These are phyloP conservation scores for Celastrina argiolus DNA, from an alignment of 2,888 invertebrate species.

Conservation along the genomic window DNA sequence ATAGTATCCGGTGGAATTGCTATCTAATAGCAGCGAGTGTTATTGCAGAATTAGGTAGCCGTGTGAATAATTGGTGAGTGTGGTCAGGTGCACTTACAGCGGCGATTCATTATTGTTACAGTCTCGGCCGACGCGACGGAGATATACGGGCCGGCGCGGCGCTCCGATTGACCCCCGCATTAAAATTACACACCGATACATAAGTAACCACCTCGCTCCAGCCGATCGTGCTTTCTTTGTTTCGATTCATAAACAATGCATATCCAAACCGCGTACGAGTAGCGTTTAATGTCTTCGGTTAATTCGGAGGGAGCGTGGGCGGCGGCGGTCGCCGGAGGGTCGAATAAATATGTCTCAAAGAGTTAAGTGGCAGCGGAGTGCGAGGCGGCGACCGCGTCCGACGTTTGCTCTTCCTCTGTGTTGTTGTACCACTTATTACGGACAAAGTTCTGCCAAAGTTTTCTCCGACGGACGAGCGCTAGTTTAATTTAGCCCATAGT, in stretches of 20 bases:
- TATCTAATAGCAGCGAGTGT: slow-evolving; percentile 31
- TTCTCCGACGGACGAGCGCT: slow-evolving; percentile 73
- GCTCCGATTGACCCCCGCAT: slow-evolving; percentile 77
- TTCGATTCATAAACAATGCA: slow-evolving; percentile 46
- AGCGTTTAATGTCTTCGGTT: slow-evolving; percentile 67
- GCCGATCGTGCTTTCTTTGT: slow-evolving; percentile 61
- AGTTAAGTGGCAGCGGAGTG: slow-evolving; percentile 76
- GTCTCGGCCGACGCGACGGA: slow-evolving; percentile 67
- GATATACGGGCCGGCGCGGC: slow-evolving; percentile 74
- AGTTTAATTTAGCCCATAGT: slow-evolving; percentile 79
- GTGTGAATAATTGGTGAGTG: slow-evolving; percentile 78
- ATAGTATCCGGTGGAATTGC: slow-evolving; percentile 15
- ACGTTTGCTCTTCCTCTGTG: slow-evolving; percentile 78
- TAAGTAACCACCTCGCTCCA: slow-evolving; percentile 59
- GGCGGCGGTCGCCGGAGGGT: slow-evolving; percentile 74
- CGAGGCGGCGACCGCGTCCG: slow-evolving; percentile 73
- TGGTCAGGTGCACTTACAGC: slow-evolving; percentile 71
- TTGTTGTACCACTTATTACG: slow-evolving; percentile 80
- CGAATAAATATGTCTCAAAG: slow-evolving; percentile 79
- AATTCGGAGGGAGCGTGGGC: slow-evolving; percentile 62
- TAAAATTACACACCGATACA: slow-evolving; percentile 76
- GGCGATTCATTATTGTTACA: slow-evolving; percentile 75
- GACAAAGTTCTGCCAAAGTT: slow-evolving; percentile 78
- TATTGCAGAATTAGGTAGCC: slow-evolving; percentile 46
- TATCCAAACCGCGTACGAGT: slow-evolving; percentile 30